Evolutionary conservation across 2,888 invertebrate genomes (phyloP).

Genomic region (Drosophila macrothrix): DNA sequence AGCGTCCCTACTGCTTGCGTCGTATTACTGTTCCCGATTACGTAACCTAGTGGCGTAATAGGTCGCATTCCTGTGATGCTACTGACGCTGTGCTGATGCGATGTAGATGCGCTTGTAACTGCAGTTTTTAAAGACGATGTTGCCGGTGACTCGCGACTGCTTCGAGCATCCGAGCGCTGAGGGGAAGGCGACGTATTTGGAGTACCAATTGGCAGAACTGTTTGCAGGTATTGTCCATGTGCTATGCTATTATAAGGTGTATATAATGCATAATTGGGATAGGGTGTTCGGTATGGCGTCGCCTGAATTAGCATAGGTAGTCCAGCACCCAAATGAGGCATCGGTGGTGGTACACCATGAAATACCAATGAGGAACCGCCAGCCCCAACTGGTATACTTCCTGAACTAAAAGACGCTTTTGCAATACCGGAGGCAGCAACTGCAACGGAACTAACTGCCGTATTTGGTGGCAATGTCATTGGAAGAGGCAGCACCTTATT

Average conservation of each 20-base stretch:
- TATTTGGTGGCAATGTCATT: conserved; percentile 38
- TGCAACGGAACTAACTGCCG: conserved; percentile 47
- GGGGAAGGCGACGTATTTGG: conserved; percentile 89
- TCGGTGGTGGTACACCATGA: conserved; percentile 58
- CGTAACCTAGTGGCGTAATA: conserved; percentile 61
- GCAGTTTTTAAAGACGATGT: conserved; percentile 54
- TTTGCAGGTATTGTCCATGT: conserved; percentile 90
- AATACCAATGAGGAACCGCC: conserved; percentile 57
- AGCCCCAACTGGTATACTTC: conserved; percentile 38
- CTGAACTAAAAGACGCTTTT: conserved; percentile 60
- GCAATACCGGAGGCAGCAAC: conserved; percentile 32
- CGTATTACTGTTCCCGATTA: conserved; percentile 54
- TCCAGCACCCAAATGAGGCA: conserved; percentile 72
- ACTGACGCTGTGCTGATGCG: conserved; percentile 31
- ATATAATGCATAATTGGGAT: conserved; percentile 88
- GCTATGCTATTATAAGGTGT: conserved; percentile 92
- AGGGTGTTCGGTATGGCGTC: conserved; percentile 83
- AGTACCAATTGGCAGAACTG: conserved; percentile 86
- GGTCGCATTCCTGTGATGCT: conserved; percentile 56
- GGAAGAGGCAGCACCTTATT: conserved; percentile 50
- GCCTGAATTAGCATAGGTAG: conserved; percentile 83
- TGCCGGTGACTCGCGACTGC: conserved; percentile 76
- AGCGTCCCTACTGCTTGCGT: conserved; percentile 49
- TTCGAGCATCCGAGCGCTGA: conserved; percentile 86
- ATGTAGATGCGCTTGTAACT: conserved; percentile 39